Percentiles rank a stretch among this genome's conserved stretches.
Evolutionary conservation across 2,113 vertebrate species (phyloP).

Genomic region (Fregetta grallaria): DNA sequence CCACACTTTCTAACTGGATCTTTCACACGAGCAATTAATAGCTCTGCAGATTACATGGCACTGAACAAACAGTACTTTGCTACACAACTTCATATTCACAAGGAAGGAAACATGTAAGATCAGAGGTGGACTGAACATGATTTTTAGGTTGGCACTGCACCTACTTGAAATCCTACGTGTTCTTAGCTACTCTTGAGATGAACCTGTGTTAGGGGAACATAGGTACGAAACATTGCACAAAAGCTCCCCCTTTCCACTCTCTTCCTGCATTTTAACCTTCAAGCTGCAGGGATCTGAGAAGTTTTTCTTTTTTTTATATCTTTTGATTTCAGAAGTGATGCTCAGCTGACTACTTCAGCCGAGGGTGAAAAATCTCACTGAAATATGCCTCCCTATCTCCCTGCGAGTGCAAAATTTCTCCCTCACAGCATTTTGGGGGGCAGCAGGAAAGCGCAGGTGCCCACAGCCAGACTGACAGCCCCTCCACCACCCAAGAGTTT

Average conservation of each 20-base stretch:
- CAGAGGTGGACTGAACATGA: neutral
- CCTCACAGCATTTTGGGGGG: neutral
- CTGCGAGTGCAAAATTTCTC: neutral
- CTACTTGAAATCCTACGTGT: neutral
- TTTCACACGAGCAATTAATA: neutral
- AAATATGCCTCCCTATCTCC: fast-evolving
- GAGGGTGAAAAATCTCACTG: neutral
- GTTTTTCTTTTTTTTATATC: neutral
- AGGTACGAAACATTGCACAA: neutral
- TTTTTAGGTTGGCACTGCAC: neutral
- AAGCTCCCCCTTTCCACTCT: fast-evolving
- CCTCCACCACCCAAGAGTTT: neutral
- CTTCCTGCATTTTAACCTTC: neutral
- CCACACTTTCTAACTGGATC: neutral
- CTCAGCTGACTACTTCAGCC: neutral
- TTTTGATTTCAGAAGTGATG: neutral
- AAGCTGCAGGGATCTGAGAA: neutral
- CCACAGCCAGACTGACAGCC: neutral
- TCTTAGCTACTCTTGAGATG: neutral
- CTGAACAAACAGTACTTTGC: neutral
- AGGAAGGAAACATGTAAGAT: neutral
- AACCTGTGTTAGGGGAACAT: neutral
- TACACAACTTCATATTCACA: neutral
- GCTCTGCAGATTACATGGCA: neutral
- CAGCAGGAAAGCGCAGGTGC: neutral